phyloP scores from a whole-genome alignment of 2,888 invertebrate species.

The Cordylochernes scorpioides region DNA sequence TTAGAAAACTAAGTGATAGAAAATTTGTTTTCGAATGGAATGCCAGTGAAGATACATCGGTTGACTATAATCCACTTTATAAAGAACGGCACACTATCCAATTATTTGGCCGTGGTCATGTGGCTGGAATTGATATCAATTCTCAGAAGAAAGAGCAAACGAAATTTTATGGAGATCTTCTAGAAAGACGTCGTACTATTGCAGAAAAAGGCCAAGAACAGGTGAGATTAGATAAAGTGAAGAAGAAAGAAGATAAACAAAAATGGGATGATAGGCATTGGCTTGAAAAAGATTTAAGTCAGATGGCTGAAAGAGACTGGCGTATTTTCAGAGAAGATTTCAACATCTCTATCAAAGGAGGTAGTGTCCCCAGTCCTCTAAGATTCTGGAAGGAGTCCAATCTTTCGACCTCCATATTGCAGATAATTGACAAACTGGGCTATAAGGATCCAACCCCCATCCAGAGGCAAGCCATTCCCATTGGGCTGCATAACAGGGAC shows the following conservation, averaged over 20 bases:
- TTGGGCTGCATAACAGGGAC: slow-evolving; percentile 45
- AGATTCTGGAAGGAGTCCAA: slow-evolving; percentile 80
- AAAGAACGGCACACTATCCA: too few species aligned
- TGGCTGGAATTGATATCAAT: too few species aligned
- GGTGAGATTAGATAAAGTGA: slow-evolving; percentile 62
- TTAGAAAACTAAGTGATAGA: too few species aligned
- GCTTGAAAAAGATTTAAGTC: slow-evolving; percentile 71
- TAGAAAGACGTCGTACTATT: slow-evolving; percentile 81
- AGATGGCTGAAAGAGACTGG: slow-evolving; percentile 99
- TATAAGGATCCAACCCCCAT: slow-evolving; percentile 97
- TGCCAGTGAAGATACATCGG: too few species aligned
- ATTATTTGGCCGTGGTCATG: too few species aligned
- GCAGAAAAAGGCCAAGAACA: slow-evolving; percentile 91
- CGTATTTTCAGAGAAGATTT: slow-evolving; percentile 97
- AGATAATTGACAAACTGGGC: slow-evolving; percentile 76
- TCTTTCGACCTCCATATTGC: slow-evolving; percentile 62
- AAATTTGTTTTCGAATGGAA: too few species aligned
- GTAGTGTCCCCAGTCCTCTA: slow-evolving; percentile 66
- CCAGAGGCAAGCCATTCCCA: slow-evolving; percentile 95
- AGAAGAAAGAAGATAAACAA: slow-evolving; percentile 85
- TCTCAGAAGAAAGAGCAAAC: slow-evolving; percentile 50
- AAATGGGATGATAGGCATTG: slow-evolving; percentile 98
- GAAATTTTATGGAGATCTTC: slow-evolving; percentile 78
- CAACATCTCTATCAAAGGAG: slow-evolving; percentile 80
- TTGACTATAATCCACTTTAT: too few species aligned